Base-by-base conservation (phyloP, 2,888 invertebrate genomes). In the Macaria notata region DNA sequence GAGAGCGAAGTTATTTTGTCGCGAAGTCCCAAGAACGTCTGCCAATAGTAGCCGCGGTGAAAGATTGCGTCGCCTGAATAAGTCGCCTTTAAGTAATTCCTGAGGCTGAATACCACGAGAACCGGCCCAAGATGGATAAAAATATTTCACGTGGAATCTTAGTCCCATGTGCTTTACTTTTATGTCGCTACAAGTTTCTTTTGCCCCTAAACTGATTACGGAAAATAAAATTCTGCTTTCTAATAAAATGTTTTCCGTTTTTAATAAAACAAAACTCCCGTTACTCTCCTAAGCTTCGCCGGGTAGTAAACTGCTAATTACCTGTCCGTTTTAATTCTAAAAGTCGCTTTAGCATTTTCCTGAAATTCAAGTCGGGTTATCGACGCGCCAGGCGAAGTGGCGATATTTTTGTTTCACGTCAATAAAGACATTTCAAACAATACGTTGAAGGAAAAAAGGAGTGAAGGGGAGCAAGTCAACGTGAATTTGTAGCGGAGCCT, bases 401-500 rank as follows among this genome's bases (percentile, higher is more conserved):
- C 19, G 65, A 64, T 61, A 58, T 66, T 62, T 60, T 61, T 56
- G 61, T 61, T 62, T 58, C 61, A 59, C 59, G 63, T 63, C 67
- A 63, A 67, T 67, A 70, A 55, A 70, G 67, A 71, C 68, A 69
- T 73, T 69, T 70, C 72, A 72, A 78, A 76, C 74, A 76, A 78
- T 73, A 76, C 66, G 71, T 6, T 78, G 73, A 66, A 70, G 67
- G 56, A 68, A 70, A 78, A 75, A 75, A 78, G 72, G 66, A 72
- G 75, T 73, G 74, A 76, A 76, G 71, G 76, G 78, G 73, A 79
- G 79, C 79, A 84, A 86, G 88, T 88, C 86, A 86, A 86, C 83
- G 78, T 73, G 86, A 88, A 88, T 89, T 88, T 85, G 88, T 86
- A 83, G 77, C 82, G 81, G 78, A 84, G 87, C 88, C 90, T 90